These are phyloP conservation scores for Peromyscus leucopus DNA, from an alignment of 2,113 vertebrate genomes.

Conservation along the genomic window DNA sequence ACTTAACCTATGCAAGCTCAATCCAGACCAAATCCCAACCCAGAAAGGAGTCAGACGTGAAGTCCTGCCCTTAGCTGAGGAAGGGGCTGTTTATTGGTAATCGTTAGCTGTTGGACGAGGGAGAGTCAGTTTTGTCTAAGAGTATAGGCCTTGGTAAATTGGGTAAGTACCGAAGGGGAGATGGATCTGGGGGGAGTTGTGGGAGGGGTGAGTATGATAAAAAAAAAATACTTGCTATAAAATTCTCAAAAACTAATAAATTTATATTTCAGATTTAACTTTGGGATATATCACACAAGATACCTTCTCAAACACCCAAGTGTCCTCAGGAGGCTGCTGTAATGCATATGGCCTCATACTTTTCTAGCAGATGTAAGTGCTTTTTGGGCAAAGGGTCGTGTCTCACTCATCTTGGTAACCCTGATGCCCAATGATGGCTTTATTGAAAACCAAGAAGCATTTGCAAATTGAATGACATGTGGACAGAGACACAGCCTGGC, in stretches of 20 bases:
- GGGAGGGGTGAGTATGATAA: background rate
- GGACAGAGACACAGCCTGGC: background rate
- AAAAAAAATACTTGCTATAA: background rate
- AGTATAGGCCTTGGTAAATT: background rate
- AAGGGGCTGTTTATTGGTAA: background rate
- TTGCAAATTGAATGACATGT: background rate
- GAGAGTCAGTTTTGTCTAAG: background rate
- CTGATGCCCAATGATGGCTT: background rate
- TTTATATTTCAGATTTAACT: background rate
- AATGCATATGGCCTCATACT: background rate
- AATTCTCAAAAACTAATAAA: background rate
- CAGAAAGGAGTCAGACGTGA: background rate
- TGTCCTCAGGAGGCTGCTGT: background rate
- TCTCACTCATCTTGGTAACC: background rate
- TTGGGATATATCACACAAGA: background rate
- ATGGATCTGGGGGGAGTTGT: background rate
- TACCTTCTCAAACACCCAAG: background rate
- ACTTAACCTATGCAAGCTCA: background rate
- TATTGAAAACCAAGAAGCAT: background rate
- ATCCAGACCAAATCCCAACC: background rate
- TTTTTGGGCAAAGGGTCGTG: background rate
- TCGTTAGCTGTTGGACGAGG: background rate
- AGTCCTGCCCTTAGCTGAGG: background rate
- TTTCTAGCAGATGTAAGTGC: background rate
- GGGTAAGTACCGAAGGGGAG: background rate